A percentile compares a stretch with the other conserved stretches of the same genome.
Evolutionary conservation across 2,113 vertebrate genomes (phyloP).

Genomic region (Nerophis ophidion): DNA sequence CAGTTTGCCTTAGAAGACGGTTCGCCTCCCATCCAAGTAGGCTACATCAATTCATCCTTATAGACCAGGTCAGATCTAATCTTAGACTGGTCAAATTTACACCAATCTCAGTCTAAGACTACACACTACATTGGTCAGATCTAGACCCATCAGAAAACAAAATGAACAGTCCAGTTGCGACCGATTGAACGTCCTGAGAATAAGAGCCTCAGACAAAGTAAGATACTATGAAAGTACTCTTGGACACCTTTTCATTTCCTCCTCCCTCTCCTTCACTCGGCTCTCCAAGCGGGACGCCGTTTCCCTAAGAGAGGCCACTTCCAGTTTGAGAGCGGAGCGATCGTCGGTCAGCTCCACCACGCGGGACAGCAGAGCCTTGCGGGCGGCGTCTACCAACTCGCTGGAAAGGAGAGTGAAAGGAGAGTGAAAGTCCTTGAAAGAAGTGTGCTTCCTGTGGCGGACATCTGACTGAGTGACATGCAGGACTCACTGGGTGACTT

Average conservation of each 20-base stretch:
- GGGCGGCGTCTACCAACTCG: conserved; percentile 65
- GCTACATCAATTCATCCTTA: no score
- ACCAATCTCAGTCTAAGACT: no score
- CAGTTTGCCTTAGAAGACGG: no score
- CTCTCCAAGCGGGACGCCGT: conserved; percentile 57
- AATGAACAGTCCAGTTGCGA: no score
- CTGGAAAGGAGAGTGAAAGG: conserved; percentile 31
- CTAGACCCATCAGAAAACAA: no score
- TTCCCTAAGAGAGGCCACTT: conserved; percentile 61
- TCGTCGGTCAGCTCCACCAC: conserved; percentile 74
- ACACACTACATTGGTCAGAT: no score
- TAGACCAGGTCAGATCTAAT: no score
- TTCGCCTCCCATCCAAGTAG: no score
- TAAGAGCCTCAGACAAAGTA: background rate
- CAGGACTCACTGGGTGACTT: conserved; percentile 69
- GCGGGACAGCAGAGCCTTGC: conserved; percentile 69
- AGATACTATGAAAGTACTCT: background rate
- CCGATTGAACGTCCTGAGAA: no score
- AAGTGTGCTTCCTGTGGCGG: background rate
- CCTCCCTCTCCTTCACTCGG: conserved; percentile 68
- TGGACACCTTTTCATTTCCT: conserved; percentile 67
- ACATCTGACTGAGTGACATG: background rate
- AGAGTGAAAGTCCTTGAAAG: background rate
- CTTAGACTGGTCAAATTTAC: no score
- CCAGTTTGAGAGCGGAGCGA: conserved; percentile 62